These are phyloP conservation scores for Cardiocondyla obscurior DNA, from an alignment of 1,140 invertebrate species.

Conservation along the genomic window DNA sequence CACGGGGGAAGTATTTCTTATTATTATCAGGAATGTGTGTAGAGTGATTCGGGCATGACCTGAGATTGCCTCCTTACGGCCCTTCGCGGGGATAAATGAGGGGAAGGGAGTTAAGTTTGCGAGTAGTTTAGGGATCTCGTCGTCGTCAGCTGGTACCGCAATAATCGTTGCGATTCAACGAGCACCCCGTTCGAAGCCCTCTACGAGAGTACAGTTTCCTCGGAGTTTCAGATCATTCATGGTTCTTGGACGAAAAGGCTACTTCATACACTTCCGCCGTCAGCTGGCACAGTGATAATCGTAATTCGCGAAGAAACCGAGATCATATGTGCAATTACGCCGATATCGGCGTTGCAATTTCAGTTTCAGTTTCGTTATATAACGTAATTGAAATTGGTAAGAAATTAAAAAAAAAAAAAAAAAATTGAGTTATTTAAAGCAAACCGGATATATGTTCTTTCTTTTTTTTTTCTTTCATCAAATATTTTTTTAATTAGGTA, in stretches of 20 bases:
- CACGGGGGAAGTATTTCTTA: background rate
- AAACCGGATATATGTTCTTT: background rate
- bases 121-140: constrained; percentile 39
- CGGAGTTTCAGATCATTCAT: constrained; percentile 54
- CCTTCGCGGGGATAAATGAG: constrained; percentile 14
- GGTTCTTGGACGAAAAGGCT: constrained; percentile 35
- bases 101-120: constrained; percentile 7
- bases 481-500: background rate
- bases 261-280: constrained; percentile 54
- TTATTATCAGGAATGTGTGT: constrained; percentile 5
- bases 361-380: constrained; percentile 11
- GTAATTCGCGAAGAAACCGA: constrained; percentile 45
- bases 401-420: no score
- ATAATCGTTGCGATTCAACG: constrained; percentile 55
- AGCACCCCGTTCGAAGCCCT: constrained; percentile 31
- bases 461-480: background rate
- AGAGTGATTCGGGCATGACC: constrained; percentile 18
- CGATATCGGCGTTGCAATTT: background rate
- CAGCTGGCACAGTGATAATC: constrained; percentile 49
- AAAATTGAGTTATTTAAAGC: background rate
- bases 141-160: constrained; percentile 54
- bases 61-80: constrained; percentile 26
- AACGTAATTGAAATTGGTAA: background rate
- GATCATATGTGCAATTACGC: background rate
- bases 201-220: constrained; percentile 34